Conservation (phyloP, 2,888 invertebrate species). For the Xylota sylvarum region DNA sequence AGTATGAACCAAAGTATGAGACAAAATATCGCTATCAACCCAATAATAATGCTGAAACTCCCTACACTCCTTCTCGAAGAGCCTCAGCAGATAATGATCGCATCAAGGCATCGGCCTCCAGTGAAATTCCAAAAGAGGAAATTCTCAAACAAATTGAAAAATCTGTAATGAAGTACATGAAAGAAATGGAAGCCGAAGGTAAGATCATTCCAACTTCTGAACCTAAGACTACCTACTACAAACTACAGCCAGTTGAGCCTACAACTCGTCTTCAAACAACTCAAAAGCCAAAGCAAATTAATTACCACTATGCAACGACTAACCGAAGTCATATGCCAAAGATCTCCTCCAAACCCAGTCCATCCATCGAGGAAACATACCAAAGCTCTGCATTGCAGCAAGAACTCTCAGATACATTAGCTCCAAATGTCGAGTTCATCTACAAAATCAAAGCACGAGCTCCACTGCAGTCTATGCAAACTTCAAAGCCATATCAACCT, state of each 20-base stretch:
- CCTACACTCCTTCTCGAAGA: slow-evolving; percentile 58
- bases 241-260: slow-evolving; percentile 79
- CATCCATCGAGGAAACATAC: slow-evolving; percentile 34
- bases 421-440: slow-evolving; percentile 84
- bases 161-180: slow-evolving; percentile 84
- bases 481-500: slow-evolving; percentile 81
- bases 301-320: slow-evolving; percentile 45
- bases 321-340: slow-evolving; percentile 68
- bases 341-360: slow-evolving; percentile 35
- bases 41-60: slow-evolving; percentile 61
- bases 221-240: slow-evolving; percentile 81
- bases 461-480: slow-evolving; percentile 82
- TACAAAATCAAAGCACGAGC: slow-evolving; percentile 83
- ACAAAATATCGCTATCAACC: slow-evolving; percentile 79
- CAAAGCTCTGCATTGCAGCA: slow-evolving; percentile 57
- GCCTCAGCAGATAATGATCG: slow-evolving; percentile 61
- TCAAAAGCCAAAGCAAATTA: slow-evolving; percentile 76
- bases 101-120: slow-evolving; percentile 81
- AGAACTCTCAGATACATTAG: slow-evolving; percentile 80
- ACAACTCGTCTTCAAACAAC: slow-evolving; percentile 83
- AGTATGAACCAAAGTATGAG: slow-evolving; percentile 63
- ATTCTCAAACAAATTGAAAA: slow-evolving; percentile 84
- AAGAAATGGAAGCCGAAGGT: slow-evolving; percentile 83
- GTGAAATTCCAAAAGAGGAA: slow-evolving; percentile 83
- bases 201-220: slow-evolving; percentile 81